Base-by-base conservation (phyloP, 2,888 invertebrate species). In the Eristalis arbustorum region DNA sequence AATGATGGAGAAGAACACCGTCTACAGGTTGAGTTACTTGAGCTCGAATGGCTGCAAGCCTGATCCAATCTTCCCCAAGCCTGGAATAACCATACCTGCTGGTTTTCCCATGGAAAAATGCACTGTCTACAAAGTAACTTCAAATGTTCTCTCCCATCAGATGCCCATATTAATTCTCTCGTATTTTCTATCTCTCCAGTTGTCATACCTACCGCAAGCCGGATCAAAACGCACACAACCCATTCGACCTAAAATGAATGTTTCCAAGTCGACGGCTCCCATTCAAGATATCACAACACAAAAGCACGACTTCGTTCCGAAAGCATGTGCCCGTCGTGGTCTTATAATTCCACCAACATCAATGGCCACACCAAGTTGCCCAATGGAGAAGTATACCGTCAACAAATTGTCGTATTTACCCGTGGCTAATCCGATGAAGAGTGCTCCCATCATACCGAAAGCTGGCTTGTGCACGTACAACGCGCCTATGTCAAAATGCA, bases 271-370 rank as follows among this genome's bases (percentile, higher is more conserved):
- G 0, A 94, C 94, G 73, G 94, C 94, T 0, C 96, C 96, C n/a
- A 95, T 96, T 94, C 95, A 96, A 92, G 95, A 95, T 88, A 92
- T 95, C 83, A 96, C 96, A 2, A 96, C 96, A 0, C 95, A 96
- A 88, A 95, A 96, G 57, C 96, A 96, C 90, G 96, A 96, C 93
- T 96, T 93, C 90, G 95, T 95, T 37, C 94, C 95, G 0, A 96
- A 95, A 89, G 95, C 95, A 0, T 93, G 93, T 83, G 93, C 89
- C 23, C 90, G 90, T 1, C 90, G 92, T 14, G 73, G 82, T 3
- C 91, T 91, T 2, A 91, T 92, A 14, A 84, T 90, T 68, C 92
- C 91, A 0, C 66, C 81, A 0, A 89, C 90, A 1, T 89, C 90
- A 8, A 91, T 93, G 61, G 89, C 89, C 18, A 91, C 91, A 11